These are phyloP conservation scores for Zaprionus tsacasi DNA, from an alignment of 1,140 invertebrate genomes.

Conservation along the genomic window DNA sequence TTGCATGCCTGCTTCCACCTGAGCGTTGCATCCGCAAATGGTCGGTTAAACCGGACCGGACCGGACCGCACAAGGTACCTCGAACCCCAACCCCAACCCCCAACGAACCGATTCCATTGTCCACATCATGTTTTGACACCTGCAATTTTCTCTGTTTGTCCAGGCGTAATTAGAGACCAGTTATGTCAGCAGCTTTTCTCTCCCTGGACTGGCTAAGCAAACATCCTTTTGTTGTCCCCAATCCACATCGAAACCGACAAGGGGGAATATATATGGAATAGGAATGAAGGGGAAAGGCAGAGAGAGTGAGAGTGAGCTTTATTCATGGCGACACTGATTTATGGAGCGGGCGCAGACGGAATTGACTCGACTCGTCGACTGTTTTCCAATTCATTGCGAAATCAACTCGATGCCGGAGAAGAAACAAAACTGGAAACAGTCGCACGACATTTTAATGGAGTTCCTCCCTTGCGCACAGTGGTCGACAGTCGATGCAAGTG, in stretches of 20 bases:
- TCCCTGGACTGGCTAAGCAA: constrained; percentile 40
- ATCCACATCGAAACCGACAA: constrained; percentile 16
- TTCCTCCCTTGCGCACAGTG: constrained; percentile 22
- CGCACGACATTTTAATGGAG: constrained; percentile 25
- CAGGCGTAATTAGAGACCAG: constrained; percentile 65
- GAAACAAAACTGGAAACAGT: constrained; percentile 23
- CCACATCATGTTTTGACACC: constrained; percentile 64
- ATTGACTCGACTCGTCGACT: constrained; percentile 4
- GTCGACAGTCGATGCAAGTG: neutral
- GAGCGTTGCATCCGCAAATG: constrained; percentile 47
- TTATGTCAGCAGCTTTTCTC: constrained; percentile 60
- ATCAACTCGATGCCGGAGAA: constrained; percentile 36
- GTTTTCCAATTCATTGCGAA: constrained; percentile 47
- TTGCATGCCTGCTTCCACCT: constrained; percentile 39
- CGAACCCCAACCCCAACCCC: no score
- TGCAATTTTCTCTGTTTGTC: constrained; percentile 73
- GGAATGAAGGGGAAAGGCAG: neutral
- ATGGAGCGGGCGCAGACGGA: constrained; percentile 4
- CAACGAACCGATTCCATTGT: no score
- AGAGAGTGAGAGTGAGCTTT: neutral
- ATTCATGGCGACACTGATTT: constrained; percentile 20
- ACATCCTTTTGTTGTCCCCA: constrained; percentile 39
- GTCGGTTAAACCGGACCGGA: neutral
- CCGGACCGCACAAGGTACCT: neutral
- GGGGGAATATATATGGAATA: neutral